phyloP scores from a whole-genome alignment of 2,888 invertebrate species.

The Tuberolachnus salignus region DNA sequence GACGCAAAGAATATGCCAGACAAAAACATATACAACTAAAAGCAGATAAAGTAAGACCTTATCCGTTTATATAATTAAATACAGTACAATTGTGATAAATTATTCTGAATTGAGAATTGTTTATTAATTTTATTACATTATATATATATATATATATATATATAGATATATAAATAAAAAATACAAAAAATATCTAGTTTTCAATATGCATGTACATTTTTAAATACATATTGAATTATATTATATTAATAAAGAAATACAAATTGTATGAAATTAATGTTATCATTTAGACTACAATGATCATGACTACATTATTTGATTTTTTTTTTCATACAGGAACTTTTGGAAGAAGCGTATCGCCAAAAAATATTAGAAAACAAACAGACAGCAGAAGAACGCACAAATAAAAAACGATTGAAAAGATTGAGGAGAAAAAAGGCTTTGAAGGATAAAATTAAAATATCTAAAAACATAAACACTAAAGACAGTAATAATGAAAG shows the following conservation, averaged over 20 bases:
- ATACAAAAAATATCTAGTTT: too few relatives aligned
- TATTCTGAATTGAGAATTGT: too few relatives aligned
- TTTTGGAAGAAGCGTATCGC: slow-evolving; percentile 82
- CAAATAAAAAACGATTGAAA: slow-evolving; percentile 91
- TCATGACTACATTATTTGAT: slow-evolving; percentile 6
- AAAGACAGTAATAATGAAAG: slow-evolving; percentile 34
- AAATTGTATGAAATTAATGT: too few relatives aligned
- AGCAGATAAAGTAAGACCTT: slow-evolving; percentile 73
- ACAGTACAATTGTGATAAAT: too few relatives aligned
- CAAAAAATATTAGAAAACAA: slow-evolving; percentile 78
- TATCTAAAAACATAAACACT: slow-evolving; percentile 42
- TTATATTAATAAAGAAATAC: too few relatives aligned
- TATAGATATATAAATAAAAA: too few relatives aligned
- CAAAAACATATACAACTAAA: slow-evolving; percentile 92
- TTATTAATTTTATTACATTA: too few relatives aligned
- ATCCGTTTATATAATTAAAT: background rate
- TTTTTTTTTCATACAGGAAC: slow-evolving; percentile 69
- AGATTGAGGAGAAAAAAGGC: slow-evolving; percentile 68
- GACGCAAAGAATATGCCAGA: slow-evolving; percentile 94
- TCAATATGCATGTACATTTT: too few relatives aligned
- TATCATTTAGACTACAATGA: too few relatives aligned
- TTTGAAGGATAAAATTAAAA: slow-evolving; percentile 62
- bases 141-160: too few relatives aligned
- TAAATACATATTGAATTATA: too few relatives aligned
- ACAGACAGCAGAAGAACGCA: slow-evolving; percentile 75